phyloP scores from a whole-genome alignment of 2,888 invertebrate genomes.

The Heliconius ismenius region DNA sequence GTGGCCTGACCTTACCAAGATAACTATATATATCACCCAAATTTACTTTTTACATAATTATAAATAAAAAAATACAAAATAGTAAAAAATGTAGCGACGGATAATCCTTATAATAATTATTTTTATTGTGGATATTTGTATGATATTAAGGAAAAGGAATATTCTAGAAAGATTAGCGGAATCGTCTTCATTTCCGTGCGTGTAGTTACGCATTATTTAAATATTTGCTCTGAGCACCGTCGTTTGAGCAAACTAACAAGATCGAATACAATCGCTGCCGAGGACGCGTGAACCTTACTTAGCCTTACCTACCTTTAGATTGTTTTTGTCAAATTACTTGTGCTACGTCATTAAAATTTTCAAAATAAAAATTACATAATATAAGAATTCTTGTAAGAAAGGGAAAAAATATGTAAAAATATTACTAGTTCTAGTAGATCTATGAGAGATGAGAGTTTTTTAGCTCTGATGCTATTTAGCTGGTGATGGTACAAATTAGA shows the following conservation, averaged over 20 bases:
- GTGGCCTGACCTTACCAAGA: too few relatives aligned
- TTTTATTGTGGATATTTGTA: neutral
- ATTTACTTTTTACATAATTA: neutral
- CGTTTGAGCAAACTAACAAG: slow-evolving; percentile 8
- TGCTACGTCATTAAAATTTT: neutral
- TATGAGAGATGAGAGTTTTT: too few relatives aligned
- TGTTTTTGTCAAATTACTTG: neutral
- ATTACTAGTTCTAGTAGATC: too few relatives aligned
- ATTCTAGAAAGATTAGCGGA: neutral
- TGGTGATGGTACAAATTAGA: too few relatives aligned
- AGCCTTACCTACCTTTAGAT: neutral
- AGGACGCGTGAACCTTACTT: neutral
- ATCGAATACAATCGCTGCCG: neutral
- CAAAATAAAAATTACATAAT: too few relatives aligned
- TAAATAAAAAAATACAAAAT: neutral
- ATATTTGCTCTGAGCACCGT: neutral
- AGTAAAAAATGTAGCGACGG: neutral
- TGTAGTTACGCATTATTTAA: neutral
- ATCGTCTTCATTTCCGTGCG: neutral
- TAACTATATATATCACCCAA: neutral
- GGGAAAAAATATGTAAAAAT: too few relatives aligned
- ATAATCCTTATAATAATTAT: neutral
- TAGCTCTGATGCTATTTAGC: too few relatives aligned
- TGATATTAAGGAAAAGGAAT: neutral
- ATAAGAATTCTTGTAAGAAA: too few relatives aligned